Evolutionary conservation across 1,140 invertebrate species (phyloP), one percentile per base, ranked within the genome.

Genomic region (Cydia splendana): DNA sequence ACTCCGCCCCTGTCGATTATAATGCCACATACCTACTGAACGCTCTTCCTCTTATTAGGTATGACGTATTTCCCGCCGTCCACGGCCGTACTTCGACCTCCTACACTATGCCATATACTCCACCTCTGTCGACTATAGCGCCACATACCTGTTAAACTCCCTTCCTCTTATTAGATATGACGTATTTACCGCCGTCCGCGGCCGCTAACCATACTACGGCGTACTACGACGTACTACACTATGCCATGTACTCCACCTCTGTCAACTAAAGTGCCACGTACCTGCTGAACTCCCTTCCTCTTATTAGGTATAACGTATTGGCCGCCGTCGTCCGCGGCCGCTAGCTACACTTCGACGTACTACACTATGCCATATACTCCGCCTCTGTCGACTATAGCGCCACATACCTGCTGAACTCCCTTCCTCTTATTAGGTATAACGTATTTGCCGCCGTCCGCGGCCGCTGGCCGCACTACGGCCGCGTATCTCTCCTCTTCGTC

Each of bases 401-500:
- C 42, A 42, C 13, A 48, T 34, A 93, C 93, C 86, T 95, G 95
- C 85, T 95, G 95, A 75, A 94, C 91, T 80, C 95, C 96, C 93
- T 96, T 96, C 87, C 96, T 94, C 87, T 96, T 96, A 69, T 96
- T 95, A 4, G 96, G 96, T 67, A 96, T 96, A 53, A 97, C 95
- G 91, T 97, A 97, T 92, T 97, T 97, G 48, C 95, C 95, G 80
- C 93, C 94, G 48, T 80, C 76, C 34, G 74, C 67, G 74, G 51
- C 87, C 87, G 10, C 78, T 81, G 94, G 94, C 45, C 96, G 91
- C 78, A 95, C 93, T 24, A 97, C 96, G 20, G 96, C 95, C 20
- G 96, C 96, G 93, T 96, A 98, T 82, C 95, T 93, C 82, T 98
- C 96, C 89, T 98, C 98, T 85, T 98, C 97, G 83, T 98, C 97